Conservation (phyloP, 2,113 vertebrate genomes). For the Cettia cetti region DNA sequence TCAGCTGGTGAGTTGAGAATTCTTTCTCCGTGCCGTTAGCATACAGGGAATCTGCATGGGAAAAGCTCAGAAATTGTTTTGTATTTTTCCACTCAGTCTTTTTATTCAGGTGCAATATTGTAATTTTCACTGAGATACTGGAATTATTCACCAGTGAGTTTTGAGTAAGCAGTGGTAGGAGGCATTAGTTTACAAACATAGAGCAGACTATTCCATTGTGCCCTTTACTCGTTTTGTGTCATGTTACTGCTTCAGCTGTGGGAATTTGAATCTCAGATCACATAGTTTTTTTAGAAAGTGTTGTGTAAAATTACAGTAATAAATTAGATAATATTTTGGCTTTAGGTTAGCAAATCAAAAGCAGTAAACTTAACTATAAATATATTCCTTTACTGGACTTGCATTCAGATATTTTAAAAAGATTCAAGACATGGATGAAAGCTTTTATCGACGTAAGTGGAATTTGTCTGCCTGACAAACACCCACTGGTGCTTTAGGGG, state of each 20-base stretch:
- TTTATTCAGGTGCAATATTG: not conserved
- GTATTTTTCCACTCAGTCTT: not conserved
- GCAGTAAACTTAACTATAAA: not conserved
- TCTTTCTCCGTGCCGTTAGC: not conserved
- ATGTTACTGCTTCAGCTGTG: not conserved
- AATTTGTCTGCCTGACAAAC: not conserved
- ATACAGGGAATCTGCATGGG: not conserved
- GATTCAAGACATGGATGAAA: conserved; percentile 94
- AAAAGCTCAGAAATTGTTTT: not conserved
- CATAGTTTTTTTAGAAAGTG: not conserved
- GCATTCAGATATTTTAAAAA: conserved; percentile 89
- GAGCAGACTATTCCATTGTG: not conserved
- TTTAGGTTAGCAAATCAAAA: not conserved
- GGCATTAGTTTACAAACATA: not conserved
- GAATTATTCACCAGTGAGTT: not conserved
- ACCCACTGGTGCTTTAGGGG: not conserved
- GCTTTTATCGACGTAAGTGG: conserved; percentile 91
- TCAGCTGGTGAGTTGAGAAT: not conserved
- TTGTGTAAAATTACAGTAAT: not conserved
- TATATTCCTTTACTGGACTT: conserved; percentile 67
- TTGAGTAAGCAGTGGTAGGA: not conserved
- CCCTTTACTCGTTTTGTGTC: not conserved
- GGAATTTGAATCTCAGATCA: not conserved
- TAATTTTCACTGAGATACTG: not conserved
- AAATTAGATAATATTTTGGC: not conserved